Conservation (phyloP, 2,113 vertebrate genomes). For the Octodon degus region DNA sequence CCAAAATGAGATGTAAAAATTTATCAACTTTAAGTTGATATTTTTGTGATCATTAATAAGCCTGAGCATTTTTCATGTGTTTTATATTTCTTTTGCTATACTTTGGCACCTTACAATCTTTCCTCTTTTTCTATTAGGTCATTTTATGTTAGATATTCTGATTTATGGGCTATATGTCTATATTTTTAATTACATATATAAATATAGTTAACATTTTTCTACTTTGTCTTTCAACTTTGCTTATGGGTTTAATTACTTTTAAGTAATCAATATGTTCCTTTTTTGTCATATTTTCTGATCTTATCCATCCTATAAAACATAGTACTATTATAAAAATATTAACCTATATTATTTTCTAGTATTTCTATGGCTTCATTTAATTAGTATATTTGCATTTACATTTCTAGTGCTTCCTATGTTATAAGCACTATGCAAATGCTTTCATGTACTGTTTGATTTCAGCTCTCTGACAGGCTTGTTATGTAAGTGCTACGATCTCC, state of each 20-base stretch:
- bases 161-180: not conserved
- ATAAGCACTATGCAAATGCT: not conserved
- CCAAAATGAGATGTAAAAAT: not conserved
- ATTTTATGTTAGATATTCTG: slow-evolving; percentile 6
- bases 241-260: not conserved
- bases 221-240: slow-evolving; percentile 49
- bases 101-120: not conserved
- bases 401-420: not conserved
- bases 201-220: not conserved
- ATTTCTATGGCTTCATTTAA: not conserved
- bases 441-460: not conserved
- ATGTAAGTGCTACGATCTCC: not conserved
- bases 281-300: slow-evolving; percentile 31
- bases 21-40: not conserved
- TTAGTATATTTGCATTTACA: not conserved
- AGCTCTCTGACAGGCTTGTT: too few species aligned
- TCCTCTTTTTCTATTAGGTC: not conserved
- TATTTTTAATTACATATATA: not conserved
- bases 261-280: not conserved
- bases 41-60: not conserved
- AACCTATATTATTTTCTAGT: not conserved
- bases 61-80: not conserved
- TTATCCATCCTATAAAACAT: slow-evolving; percentile 32
- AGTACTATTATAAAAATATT: slow-evolving; percentile 21
- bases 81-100: slow-evolving; percentile 40